Evolutionary conservation across 2,888 invertebrate genomes (phyloP).

Genomic region (Nephrotoma appendiculata): DNA sequence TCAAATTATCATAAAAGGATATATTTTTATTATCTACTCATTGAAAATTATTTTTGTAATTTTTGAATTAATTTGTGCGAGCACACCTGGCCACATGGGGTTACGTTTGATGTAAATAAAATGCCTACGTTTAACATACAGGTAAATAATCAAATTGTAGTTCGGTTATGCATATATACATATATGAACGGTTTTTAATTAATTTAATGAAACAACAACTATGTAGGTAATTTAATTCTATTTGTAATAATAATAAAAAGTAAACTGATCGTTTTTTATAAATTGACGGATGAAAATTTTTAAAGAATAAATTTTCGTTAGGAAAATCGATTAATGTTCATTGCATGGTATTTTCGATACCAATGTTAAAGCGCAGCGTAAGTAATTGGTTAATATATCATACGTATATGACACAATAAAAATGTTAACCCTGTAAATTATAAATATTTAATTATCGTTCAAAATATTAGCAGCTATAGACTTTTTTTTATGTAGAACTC

Average conservation of each 20-base stretch:
- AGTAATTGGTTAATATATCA: neutral
- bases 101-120: neutral
- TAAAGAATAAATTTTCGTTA: neutral
- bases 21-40: neutral
- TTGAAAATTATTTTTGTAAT: neutral
- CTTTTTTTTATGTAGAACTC: neutral
- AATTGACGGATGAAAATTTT: neutral
- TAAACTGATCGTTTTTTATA: neutral
- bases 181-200: neutral
- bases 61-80: neutral
- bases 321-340: neutral
- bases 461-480: neutral
- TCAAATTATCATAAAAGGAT: neutral
- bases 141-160: neutral
- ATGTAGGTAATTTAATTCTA: no score
- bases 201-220: neutral
- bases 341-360: neutral
- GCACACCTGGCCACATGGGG: neutral
- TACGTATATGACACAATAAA: neutral
- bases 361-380: neutral
- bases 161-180: neutral
- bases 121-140: neutral
- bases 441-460: neutral
- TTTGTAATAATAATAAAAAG: neutral
- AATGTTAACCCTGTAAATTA: neutral